Percentiles rank a stretch among this genome's conserved stretches.
Conservation (phyloP, 2,888 invertebrate species). For the Esperia sulphurella region DNA sequence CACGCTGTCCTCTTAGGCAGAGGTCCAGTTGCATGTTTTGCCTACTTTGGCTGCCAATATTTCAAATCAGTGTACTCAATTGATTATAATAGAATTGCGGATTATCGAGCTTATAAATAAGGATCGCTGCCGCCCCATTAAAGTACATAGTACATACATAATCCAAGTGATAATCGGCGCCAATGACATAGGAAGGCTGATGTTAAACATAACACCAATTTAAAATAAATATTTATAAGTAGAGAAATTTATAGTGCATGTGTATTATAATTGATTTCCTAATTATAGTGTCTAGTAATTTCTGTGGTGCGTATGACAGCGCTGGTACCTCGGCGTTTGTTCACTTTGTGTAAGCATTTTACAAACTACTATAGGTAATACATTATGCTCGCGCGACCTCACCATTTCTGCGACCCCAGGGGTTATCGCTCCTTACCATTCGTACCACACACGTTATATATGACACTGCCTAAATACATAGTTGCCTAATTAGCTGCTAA, state of each 20-base stretch:
- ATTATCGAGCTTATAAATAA: background rate
- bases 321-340: too few relatives aligned
- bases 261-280: slow-evolving; percentile 5
- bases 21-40: too few relatives aligned
- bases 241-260: slow-evolving; percentile 11
- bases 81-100: background rate
- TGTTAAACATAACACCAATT: slow-evolving; percentile 17
- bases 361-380: too few relatives aligned
- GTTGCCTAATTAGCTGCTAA: slow-evolving; percentile 11
- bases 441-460: too few relatives aligned
- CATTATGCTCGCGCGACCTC: too few relatives aligned
- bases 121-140: slow-evolving; percentile 7
- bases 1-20: too few relatives aligned
- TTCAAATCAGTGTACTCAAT: too few relatives aligned
- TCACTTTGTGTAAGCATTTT: too few relatives aligned
- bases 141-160: background rate
- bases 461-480: background rate
- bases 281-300: background rate
- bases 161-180: slow-evolving; percentile 9
- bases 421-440: too few relatives aligned
- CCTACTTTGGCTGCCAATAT: too few relatives aligned
- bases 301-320: too few relatives aligned
- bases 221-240: slow-evolving; percentile 7
- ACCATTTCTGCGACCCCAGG: too few relatives aligned
- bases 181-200: slow-evolving; percentile 21